Conservation (phyloP, 2,888 invertebrate species). For the Axea sp. region DNA sequence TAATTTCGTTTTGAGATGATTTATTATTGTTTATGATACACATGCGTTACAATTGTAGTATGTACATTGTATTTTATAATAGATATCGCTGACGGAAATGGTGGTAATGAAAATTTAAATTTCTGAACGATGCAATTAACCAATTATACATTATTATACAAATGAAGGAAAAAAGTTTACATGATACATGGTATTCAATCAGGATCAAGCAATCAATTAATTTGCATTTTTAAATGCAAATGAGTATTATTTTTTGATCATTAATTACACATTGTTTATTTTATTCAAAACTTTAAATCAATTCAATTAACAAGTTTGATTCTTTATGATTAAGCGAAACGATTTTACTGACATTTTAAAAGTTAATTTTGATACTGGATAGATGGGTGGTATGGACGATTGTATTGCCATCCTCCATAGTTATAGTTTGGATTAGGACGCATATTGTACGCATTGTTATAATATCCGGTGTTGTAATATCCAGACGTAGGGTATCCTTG, state of each 20-base stretch:
- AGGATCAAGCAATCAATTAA: constrained; percentile 8
- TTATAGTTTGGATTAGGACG: constrained; percentile 20
- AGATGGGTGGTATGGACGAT: constrained; percentile 28
- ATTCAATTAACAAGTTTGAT: no score
- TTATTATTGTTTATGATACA: constrained; percentile 15
- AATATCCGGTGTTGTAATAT: constrained; percentile 20
- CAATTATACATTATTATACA: constrained; percentile 29
- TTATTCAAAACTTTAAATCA: background rate
- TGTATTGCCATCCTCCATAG: constrained; percentile 26
- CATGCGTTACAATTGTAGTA: constrained; percentile 8
- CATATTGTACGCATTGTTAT: constrained; percentile 4
- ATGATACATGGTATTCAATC: constrained; percentile 1
- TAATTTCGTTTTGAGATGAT: constrained; percentile 28
- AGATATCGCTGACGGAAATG: constrained; percentile 39
- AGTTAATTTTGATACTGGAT: constrained; percentile 24
- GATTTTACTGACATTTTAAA: no score
- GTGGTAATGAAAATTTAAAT: constrained; percentile 32
- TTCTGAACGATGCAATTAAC: constrained; percentile 25
- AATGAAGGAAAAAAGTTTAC: constrained; percentile 24
- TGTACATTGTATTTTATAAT: constrained; percentile 29
- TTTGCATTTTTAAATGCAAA: constrained; percentile 5
- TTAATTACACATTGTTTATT: background rate
- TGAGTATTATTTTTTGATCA: background rate
- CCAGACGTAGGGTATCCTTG: constrained; percentile 20
- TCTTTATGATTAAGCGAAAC: no score